Evolutionary conservation across 2,113 vertebrate genomes (phyloP), one percentile per base, ranked within the genome.

Genomic region (Ceyx margarethae): DNA sequence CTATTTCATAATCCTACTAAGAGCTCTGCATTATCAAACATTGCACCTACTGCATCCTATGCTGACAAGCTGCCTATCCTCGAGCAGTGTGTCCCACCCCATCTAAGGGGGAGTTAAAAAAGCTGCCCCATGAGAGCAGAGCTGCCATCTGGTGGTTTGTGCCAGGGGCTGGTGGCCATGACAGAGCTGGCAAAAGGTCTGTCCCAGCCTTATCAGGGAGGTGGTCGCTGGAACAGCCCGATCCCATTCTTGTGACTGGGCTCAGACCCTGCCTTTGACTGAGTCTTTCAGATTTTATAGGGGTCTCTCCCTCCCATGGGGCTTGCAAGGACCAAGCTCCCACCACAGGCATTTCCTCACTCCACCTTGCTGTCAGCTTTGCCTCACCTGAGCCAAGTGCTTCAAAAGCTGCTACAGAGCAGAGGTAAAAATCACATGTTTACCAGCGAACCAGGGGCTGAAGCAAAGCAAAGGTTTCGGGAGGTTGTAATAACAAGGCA

Each of bases 1-100:
- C 68, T 64, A 5, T 91, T 94, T 91, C 84, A 33, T 61, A 93
- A 93, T 18, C 58, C 61, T 2, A 7, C 53, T 26, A 64, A 91
- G 74, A 57, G 46, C 37, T 58, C 61, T 46, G 54, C 11, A 3
- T 2, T 4, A 58, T 23, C 33, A 62, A 91, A 28, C 31, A 9
- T 20, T 64, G 67, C 76, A 77, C 56, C 75, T 31, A 37, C 69
- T 1, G 8, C 48, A 23, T n/a, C 50, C 54, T 43, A 0, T 0
- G 7, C 48, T 23, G 75, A 51, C 0, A 5, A 73, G 62, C 40
- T 76, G 31, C 83, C 46, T 23, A 1, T 19, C 28, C 77, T 46
- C 3, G 11, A 58, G 7, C 16, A 22, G 21, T 57, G 15, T 58
- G 29, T 60, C 73, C 72, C 13, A 12, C 20, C 51, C 35, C 17